Evolutionary conservation across 2,113 vertebrate genomes (phyloP).

Genomic region (Bufo bufo): DNA sequence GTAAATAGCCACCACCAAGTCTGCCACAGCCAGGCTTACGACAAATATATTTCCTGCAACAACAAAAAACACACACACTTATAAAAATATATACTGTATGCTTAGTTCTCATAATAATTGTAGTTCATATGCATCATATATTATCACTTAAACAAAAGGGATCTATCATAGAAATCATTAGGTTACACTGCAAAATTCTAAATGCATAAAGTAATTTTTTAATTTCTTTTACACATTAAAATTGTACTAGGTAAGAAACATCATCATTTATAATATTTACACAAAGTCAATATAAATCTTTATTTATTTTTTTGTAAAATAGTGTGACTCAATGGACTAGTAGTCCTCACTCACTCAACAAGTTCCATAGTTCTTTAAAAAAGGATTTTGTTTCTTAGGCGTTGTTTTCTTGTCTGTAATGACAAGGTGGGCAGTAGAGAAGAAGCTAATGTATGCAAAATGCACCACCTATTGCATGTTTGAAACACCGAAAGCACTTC

Average conservation of each 20-base stretch:
- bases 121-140: background rate
- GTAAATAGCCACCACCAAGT: constrained; percentile 94
- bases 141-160: background rate
- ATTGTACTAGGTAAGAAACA: no score
- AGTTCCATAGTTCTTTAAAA: background rate
- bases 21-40: constrained; percentile 89
- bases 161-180: background rate
- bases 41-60: constrained; percentile 87
- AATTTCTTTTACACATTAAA: background rate
- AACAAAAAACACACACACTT: constrained; percentile 68
- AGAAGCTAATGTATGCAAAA: background rate
- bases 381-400: background rate
- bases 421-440: background rate
- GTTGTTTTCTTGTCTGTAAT: background rate
- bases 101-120: background rate
- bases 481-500: no score
- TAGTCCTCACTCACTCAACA: no score
- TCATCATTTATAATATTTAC: no score
- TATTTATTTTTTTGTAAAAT: no score
- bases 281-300: no score
- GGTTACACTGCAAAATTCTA: background rate
- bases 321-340: no score
- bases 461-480: background rate
- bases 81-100: background rate
- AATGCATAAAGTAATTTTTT: background rate